phyloP scores from a whole-genome alignment of 2,797 vertebrate species.

The Atherinosoma microstoma region DNA sequence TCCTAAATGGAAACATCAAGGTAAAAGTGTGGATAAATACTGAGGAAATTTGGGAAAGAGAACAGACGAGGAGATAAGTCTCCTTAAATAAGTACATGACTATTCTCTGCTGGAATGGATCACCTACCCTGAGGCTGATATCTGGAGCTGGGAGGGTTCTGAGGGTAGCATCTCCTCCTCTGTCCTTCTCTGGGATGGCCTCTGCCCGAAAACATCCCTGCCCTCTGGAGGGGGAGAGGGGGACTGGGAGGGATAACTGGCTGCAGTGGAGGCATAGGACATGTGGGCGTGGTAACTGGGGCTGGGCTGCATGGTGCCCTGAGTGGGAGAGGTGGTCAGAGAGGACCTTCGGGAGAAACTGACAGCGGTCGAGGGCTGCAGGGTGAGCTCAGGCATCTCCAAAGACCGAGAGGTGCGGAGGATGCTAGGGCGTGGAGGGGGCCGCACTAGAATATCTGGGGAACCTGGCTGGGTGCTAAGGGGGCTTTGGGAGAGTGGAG shows the following conservation, averaged over 20 bases:
- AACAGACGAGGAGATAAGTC: conserved; percentile 67
- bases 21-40: conserved; percentile 59
- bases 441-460: conserved; percentile 93
- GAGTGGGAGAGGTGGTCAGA: conserved; percentile 91
- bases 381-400: conserved; percentile 93
- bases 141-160: conserved; percentile 91
- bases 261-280: conserved; percentile 92
- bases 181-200: conserved; percentile 92
- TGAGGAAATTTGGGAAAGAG: conserved; percentile 66
- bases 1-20: conserved; percentile 65
- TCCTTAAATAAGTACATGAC: conserved; percentile 71
- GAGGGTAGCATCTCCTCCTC: conserved; percentile 97
- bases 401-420: conserved; percentile 90
- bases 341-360: conserved; percentile 96
- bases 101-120: conserved; percentile 76
- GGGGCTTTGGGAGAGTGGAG: conserved; percentile 97
- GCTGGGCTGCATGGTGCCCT: conserved; percentile 82
- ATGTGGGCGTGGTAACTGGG: conserved; percentile 89
- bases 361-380: conserved; percentile 90
- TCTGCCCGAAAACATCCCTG: conserved; percentile 95
- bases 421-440: conserved; percentile 93
- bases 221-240: conserved; percentile 89
- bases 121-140: conserved; percentile 98
- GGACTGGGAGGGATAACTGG: conserved; percentile 92
- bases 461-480: conserved; percentile 96